These are phyloP conservation scores for Ptychochromis oligacanthus DNA, from an alignment of 2,113 vertebrate genomes.

Conservation along the genomic window DNA sequence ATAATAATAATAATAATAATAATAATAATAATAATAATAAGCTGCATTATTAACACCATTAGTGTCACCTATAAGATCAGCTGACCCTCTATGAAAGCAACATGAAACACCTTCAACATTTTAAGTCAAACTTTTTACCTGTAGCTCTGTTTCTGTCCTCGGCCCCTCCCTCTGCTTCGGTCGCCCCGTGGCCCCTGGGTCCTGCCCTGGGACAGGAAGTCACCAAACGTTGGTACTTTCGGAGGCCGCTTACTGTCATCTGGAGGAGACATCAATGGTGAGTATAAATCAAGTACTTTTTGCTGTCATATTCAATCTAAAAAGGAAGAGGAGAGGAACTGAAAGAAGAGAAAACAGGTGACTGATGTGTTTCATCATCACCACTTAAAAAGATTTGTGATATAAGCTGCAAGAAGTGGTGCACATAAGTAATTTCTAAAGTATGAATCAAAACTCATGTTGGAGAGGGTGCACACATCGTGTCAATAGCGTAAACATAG, in stretches of 20 bases:
- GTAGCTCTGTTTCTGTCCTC: conserved; percentile 80
- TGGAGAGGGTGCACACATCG: too few species aligned
- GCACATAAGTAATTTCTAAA: background rate
- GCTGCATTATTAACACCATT: too few species aligned
- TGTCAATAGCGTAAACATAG: background rate
- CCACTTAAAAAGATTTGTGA: background rate
- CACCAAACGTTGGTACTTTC: conserved; percentile 83
- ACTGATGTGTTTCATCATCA: background rate
- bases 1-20: too few species aligned
- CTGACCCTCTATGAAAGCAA: background rate
- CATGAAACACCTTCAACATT: background rate
- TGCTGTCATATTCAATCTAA: background rate
- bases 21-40: too few species aligned
- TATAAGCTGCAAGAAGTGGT: background rate
- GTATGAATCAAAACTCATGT: background rate
- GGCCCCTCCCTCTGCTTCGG: conserved; percentile 59
- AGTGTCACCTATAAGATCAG: background rate
- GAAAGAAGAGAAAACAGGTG: background rate
- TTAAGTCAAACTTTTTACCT: conserved; percentile 74
- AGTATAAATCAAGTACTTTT: background rate
- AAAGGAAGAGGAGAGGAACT: background rate
- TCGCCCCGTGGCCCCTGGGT: conserved; percentile 70
- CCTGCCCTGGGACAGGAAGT: conserved; percentile 83
- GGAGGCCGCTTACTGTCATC: conserved; percentile 81
- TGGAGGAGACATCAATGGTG: conserved; percentile 13